phyloP scores from a whole-genome alignment of 2,888 invertebrate genomes.

The Scrobipalpa atriplicella region DNA sequence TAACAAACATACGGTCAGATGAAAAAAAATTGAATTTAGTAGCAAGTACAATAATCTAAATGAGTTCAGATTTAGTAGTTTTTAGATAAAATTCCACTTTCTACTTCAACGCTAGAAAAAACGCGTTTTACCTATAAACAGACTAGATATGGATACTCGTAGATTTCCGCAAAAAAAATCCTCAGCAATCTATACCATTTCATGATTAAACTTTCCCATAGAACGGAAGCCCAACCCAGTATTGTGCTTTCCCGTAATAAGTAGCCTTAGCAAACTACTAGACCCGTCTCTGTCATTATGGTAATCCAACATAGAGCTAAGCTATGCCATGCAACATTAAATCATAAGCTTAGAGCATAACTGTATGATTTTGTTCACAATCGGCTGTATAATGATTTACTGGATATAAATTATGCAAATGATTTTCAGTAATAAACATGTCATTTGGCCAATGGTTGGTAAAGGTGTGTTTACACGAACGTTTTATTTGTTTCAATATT shows the following conservation, averaged over 20 bases:
- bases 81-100: too few relatives aligned
- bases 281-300: neutral
- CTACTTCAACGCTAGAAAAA: too few relatives aligned
- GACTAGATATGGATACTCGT: too few relatives aligned
- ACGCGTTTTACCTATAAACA: too few relatives aligned
- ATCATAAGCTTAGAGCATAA: constrained; percentile 20
- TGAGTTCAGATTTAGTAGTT: too few relatives aligned
- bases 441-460: constrained; percentile 26
- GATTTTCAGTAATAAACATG: constrained; percentile 30
- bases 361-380: constrained; percentile 19
- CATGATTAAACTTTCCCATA: constrained; percentile 6
- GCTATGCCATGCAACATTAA: constrained; percentile 5
- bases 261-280: constrained; percentile 25
- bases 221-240: neutral
- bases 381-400: constrained; percentile 21
- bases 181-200: constrained; percentile 5
- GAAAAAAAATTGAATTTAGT: too few relatives aligned
- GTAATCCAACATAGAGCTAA: neutral
- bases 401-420: constrained; percentile 26
- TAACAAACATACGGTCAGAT: too few relatives aligned
- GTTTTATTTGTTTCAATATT: neutral
- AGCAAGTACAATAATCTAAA: too few relatives aligned
- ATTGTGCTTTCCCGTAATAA: constrained; percentile 21
- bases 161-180: neutral
- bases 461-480: neutral